phyloP scores from a whole-genome alignment of 2,797 vertebrate genomes.

The Bovichtus diacanthus region DNA sequence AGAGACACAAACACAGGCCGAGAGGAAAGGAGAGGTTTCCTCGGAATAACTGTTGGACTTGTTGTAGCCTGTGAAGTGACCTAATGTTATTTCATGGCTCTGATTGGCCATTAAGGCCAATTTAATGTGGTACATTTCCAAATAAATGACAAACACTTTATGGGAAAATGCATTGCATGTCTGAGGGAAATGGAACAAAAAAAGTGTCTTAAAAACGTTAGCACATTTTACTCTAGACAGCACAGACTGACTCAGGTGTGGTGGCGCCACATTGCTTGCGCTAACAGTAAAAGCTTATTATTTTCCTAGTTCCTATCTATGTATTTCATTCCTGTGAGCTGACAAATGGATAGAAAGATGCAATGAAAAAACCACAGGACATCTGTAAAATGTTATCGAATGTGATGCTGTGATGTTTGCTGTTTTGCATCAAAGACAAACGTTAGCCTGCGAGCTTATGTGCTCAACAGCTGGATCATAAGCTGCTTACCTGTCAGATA shows the following conservation, averaged over 20 bases:
- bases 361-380: neutral
- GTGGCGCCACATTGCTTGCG: neutral
- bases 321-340: slow-evolving; percentile 5
- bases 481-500: slow-evolving; percentile 19
- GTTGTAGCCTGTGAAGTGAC: too few relatives aligned
- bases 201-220: too few relatives aligned
- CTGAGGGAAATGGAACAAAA: too few relatives aligned
- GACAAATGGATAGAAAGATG: neutral
- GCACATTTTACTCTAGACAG: neutral
- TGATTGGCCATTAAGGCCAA: neutral
- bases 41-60: slow-evolving; percentile 14
- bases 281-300: neutral
- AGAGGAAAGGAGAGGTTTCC: slow-evolving; percentile 8
- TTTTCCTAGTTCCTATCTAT: neutral
- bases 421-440: slow-evolving; percentile 6
- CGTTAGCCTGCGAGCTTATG: neutral
- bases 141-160: neutral
- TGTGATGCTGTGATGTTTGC: slow-evolving; percentile 2
- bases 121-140: neutral
- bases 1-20: neutral
- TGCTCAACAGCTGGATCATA: neutral
- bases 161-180: neutral
- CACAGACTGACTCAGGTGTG: neutral
- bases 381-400: neutral
- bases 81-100: too few relatives aligned